Percentiles rank a stretch among this genome's conserved stretches.
phyloP scores from a whole-genome alignment of 2,888 invertebrate species.

The Pantelozetes paolii region DNA sequence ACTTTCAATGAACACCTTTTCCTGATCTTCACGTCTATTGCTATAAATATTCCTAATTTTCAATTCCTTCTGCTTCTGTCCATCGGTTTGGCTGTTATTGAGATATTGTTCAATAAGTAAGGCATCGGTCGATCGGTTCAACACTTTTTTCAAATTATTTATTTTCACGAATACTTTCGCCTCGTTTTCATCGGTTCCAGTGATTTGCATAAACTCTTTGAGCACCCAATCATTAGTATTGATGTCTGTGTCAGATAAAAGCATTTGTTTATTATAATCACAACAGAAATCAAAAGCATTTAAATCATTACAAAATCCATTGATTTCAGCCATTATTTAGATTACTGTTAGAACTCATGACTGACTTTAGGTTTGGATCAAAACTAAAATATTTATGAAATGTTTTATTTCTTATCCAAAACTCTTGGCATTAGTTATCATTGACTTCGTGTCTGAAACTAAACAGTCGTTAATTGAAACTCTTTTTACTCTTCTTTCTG shows the following conservation, averaged over 20 bases:
- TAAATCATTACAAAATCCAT: background rate
- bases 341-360: background rate
- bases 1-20: background rate
- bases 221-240: background rate
- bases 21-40: slow-evolving; percentile 6
- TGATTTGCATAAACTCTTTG: background rate
- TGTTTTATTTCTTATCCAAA: background rate
- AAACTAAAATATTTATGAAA: slow-evolving; percentile 10
- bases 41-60: slow-evolving; percentile 1
- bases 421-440: background rate
- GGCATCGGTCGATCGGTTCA: background rate
- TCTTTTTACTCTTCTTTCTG: no score
- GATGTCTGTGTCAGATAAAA: background rate
- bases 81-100: background rate
- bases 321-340: background rate
- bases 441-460: background rate
- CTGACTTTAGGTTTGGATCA: background rate
- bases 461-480: no score
- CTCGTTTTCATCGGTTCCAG: background rate
- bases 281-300: background rate
- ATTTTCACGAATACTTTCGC: background rate
- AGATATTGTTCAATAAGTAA: background rate
- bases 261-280: background rate
- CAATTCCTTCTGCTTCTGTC: no score
- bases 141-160: slow-evolving; percentile 10